Evolutionary conservation across 2,797 vertebrate genomes (phyloP), one percentile per base, ranked within the genome.

Genomic region (Monodelphis domestica): DNA sequence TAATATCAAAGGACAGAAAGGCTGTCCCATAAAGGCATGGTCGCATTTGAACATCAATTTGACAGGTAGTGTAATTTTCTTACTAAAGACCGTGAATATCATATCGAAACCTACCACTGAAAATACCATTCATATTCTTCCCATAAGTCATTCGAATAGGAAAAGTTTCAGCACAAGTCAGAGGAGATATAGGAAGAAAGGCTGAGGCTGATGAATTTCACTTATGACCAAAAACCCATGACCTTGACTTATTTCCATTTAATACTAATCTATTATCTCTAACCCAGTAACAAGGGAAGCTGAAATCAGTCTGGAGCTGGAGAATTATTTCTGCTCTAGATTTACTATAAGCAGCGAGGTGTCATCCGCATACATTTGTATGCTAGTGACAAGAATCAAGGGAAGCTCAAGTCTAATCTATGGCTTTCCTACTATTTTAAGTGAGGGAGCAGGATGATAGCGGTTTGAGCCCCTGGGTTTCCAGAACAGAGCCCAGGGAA

Each of bases 1-100:
- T 97, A 96, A 94, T 97, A 97, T 95, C 94, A 97, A 98, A 98
- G 94, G 88, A 96, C 95, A 97, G 93, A 91, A 96, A 97, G 97
- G 97, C 94, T 95, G 96, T 97, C 97, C 97, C 93, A 97, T 95
- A 97, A 98, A 98, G 98, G 92, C 97, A 98, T 97, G 95, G 97
- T 97, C 95, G 91, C 95, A 94, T 96, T 98, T 97, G 93, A 98
- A 92, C 96, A 96, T 98, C 97, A 96, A 12, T 97, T 97, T 98
- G 98, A 98, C 97, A 98, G 96, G 95, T 96, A 98, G 95, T 96
- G 70, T 98, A 98, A 98, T 98, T 98, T 98, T 94, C 95, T 78
- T 97, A 51, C 97, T 98, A 98, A 97, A 91, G 88, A 94, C 93
- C 95, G 14, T 96, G 97, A 97, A 97, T 98, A 97, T 97, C 94